Evolutionary conservation across 1,140 invertebrate species (phyloP), one percentile per base, ranked within the genome.

Genomic region (Euwallacea fornicatus): DNA sequence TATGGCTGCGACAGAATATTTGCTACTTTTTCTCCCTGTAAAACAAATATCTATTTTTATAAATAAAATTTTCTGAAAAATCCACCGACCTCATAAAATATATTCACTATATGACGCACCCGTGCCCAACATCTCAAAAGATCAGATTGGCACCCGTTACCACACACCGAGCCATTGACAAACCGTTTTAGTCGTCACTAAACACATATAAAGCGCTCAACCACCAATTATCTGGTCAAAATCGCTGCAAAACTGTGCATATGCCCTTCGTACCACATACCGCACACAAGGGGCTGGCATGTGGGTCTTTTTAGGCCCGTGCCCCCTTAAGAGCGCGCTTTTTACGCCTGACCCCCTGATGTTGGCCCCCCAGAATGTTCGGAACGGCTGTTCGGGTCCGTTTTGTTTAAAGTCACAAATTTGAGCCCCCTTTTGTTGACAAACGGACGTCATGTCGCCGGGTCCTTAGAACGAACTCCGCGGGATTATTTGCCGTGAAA

Each of bases 371-470:
- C 69, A 75, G 46, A 55, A 43, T 64, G 69, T 59, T 61, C 54
- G 44, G 66, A 65, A 59, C 59, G 69, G 58, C 69, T 71, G 73
- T 15, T 53, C 16, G 59, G 54, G 8, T 55, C 15, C 54, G 67
- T 73, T 73, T 73, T 75, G 74, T 75, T 71, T 75, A 73, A 75
- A 75, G 64, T 73, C 72, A 66, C 70, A 75, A 73, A 55, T 71
- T 67, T 61, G 60, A 59, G 44, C 64, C 46, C 63, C 68, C 72
- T 66, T 60, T 54, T 71, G 74, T 71, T 71, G 74, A 75, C 74
- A 73, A 75, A 73, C 72, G 74, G 74, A 73, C 74, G 21, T 71
- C 74, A 72, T 67, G 73, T 42, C 47, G 71, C 56, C 46, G 42
- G 56, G 56, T 46, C 50, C 55, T 71, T 66, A 64, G 63, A 59